Evolutionary conservation across 2,888 invertebrate species (phyloP).

Genomic region (Pterostichus madidus): DNA sequence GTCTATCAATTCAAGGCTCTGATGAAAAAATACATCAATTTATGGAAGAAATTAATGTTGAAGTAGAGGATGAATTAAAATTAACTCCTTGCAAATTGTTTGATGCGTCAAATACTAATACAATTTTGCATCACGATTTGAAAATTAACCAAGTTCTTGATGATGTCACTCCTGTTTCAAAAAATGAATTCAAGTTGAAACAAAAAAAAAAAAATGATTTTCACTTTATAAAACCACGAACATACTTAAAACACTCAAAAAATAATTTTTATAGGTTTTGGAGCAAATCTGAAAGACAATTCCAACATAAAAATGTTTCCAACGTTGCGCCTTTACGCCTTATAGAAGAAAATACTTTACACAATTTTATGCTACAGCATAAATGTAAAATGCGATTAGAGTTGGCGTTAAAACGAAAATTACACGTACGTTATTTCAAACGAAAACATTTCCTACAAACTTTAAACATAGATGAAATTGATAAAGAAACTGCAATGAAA

Average conservation of each 20-base stretch:
- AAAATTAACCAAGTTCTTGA: constrained; percentile 50
- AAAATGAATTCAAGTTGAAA: neutral
- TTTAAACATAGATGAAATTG: constrained; percentile 15
- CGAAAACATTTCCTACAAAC: constrained; percentile 79
- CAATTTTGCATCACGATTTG: constrained; percentile 54
- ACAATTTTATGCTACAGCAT: constrained; percentile 7
- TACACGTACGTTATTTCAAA: constrained; percentile 80
- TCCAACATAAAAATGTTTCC: neutral
- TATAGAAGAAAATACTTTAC: constrained; percentile 58
- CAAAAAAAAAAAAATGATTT: constrained; percentile 13
- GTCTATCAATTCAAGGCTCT: constrained; percentile 4
- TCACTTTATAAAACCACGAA: neutral
- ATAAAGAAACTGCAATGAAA: constrained; percentile 8
- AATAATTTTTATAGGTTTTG: constrained; percentile 52
- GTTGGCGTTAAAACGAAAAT: constrained; percentile 77
- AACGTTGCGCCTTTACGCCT: constrained; percentile 70
- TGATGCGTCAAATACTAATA: constrained; percentile 5
- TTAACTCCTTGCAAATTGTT: neutral
- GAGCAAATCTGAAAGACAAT: constrained; percentile 24
- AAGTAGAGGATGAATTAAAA: constrained; percentile 19
- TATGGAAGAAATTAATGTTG: constrained; percentile 21
- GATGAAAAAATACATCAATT: constrained; percentile 6
- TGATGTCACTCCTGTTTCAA: constrained; percentile 3
- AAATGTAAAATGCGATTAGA: neutral
- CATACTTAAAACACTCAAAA: constrained; percentile 9